These are phyloP conservation scores for Rachycentron canadum DNA, from an alignment of 2,797 vertebrate genomes.

Conservation along the genomic window DNA sequence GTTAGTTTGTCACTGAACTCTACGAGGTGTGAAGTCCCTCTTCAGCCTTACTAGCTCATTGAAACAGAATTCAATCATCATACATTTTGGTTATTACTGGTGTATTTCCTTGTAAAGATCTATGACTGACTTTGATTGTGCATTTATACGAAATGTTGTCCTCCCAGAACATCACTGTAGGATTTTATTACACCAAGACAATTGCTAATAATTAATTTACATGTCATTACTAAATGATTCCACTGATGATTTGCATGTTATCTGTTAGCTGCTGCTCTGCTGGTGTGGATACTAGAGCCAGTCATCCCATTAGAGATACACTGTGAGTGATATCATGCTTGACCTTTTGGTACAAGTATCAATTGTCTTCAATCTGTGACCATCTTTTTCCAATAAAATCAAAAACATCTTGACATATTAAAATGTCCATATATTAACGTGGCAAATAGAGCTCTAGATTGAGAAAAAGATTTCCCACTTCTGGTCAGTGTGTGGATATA, in stretches of 20 bases:
- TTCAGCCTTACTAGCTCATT: too few relatives aligned
- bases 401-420: slow-evolving; percentile 2
- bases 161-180: too few relatives aligned
- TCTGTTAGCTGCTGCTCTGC: not conserved
- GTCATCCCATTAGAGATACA: not conserved
- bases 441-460: not conserved
- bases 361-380: slow-evolving; percentile 5
- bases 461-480: not conserved
- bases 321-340: slow-evolving; percentile 4
- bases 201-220: too few relatives aligned
- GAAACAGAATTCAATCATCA: too few relatives aligned
- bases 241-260: not conserved
- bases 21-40: too few relatives aligned
- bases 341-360: slow-evolving; percentile 21
- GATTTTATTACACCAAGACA: too few relatives aligned
- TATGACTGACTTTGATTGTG: too few relatives aligned
- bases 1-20: too few relatives aligned
- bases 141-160: too few relatives aligned
- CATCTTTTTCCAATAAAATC: not conserved
- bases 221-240: too few relatives aligned
- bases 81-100: too few relatives aligned
- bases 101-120: too few relatives aligned
- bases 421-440: slow-evolving; percentile 17
- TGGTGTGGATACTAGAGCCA: not conserved
- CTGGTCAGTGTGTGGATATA: slow-evolving; percentile 1